Conservation (phyloP, 2,888 invertebrate species). For the Noctuana brunneofusca region DNA sequence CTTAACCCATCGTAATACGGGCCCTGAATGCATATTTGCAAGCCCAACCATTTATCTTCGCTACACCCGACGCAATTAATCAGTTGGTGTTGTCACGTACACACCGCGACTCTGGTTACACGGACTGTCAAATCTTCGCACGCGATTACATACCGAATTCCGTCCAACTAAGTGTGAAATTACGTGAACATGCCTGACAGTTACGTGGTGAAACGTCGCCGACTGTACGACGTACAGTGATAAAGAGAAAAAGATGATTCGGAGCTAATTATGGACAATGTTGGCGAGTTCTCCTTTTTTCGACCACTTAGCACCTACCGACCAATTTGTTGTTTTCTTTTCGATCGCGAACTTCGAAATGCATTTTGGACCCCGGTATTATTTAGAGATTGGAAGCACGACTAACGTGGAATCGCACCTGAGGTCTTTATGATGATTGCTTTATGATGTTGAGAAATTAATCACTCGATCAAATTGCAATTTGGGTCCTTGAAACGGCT, state of each 20-base stretch:
- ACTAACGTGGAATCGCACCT: conserved; percentile 24
- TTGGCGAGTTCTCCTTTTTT: conserved; percentile 60
- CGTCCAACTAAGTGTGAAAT: conserved; percentile 39
- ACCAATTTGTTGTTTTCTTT: conserved; percentile 67
- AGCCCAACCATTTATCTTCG: conserved; percentile 69
- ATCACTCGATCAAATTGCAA: conserved; percentile 34
- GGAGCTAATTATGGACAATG: conserved; percentile 75
- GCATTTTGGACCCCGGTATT: conserved; percentile 41
- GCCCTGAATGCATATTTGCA: conserved; percentile 38
- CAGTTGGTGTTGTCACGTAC: conserved; percentile 74
- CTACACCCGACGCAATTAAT: conserved; percentile 76
- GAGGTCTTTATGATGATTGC: conserved; percentile 30
- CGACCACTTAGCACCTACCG: conserved; percentile 73
- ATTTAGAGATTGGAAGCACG: conserved; percentile 38
- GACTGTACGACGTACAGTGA: conserved; percentile 63
- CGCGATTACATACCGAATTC: conserved; percentile 43
- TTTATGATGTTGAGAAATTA: conserved; percentile 34
- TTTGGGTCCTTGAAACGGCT: conserved; percentile 28
- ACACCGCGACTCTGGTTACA: conserved; percentile 46
- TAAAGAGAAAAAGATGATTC: conserved; percentile 78
- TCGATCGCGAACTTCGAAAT: conserved; percentile 40
- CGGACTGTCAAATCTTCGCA: conserved; percentile 41
- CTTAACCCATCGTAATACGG: conserved; percentile 35
- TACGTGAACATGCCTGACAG: conserved; percentile 37
- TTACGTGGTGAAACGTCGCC: conserved; percentile 42